Evolutionary conservation across 2,113 vertebrate species (phyloP).

Genomic region (Sitta europaea): DNA sequence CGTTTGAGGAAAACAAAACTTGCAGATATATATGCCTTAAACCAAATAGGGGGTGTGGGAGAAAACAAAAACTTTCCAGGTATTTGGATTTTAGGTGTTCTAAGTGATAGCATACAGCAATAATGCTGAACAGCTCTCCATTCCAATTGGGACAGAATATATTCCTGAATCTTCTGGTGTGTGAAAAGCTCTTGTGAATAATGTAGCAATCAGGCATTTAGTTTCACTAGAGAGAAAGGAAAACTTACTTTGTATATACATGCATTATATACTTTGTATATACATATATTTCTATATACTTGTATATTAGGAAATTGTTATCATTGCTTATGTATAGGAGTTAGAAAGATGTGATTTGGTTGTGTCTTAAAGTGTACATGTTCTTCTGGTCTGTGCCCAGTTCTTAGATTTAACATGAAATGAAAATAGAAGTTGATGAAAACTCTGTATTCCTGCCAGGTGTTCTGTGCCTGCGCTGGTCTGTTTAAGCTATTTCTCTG

Average conservation of each 20-base stretch:
- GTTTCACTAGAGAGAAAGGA: background rate
- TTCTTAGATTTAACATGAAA: background rate
- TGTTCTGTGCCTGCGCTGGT: background rate
- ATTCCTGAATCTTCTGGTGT: background rate
- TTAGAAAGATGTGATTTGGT: background rate
- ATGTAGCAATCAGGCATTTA: background rate
- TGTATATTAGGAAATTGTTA: background rate
- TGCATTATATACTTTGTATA: no score
- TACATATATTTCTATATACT: no score
- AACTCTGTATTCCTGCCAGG: background rate
- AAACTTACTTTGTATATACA: background rate
- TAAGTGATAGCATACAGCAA: background rate
- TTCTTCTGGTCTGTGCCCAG: background rate
- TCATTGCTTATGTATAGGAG: background rate
- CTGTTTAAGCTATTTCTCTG: background rate
- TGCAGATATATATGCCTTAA: background rate
- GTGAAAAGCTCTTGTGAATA: background rate
- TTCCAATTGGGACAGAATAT: background rate
- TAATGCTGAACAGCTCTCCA: background rate
- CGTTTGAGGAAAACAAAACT: background rate
- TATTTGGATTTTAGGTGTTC: background rate
- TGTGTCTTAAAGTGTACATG: background rate
- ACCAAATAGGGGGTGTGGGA: background rate
- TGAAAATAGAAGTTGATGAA: background rate
- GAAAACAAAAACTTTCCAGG: background rate